phyloP scores from a whole-genome alignment of 2,888 invertebrate genomes.

The Heliothis peltigera region DNA sequence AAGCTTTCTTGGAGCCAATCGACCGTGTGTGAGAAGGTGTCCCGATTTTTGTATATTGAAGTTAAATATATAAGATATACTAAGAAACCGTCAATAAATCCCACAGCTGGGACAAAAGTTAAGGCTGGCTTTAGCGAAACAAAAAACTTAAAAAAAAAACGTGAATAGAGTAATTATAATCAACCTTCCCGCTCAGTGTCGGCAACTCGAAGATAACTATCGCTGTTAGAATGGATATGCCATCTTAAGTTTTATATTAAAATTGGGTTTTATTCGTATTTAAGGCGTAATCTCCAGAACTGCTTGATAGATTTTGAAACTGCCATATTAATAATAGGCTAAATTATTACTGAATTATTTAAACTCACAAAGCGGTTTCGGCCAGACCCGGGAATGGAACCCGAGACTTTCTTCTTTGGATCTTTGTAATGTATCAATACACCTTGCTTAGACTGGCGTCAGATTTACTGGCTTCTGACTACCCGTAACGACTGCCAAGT shows the following conservation, averaged over 20 bases:
- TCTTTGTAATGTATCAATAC: too few relatives aligned
- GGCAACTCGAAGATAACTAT: not conserved
- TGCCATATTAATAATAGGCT: not conserved
- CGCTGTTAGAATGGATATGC: constrained; percentile 5
- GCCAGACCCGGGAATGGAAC: too few relatives aligned
- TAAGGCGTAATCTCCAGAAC: not conserved
- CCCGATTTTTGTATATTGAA: too few relatives aligned
- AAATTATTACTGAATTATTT: not conserved
- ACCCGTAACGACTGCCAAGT: too few relatives aligned
- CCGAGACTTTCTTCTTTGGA: too few relatives aligned
- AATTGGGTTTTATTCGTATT: not conserved
- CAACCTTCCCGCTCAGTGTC: constrained; percentile 30
- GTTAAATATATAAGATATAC: too few relatives aligned
- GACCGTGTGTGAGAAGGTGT: too few relatives aligned
- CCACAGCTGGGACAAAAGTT: not conserved
- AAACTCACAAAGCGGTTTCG: not conserved
- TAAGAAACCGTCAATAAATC: not conserved
- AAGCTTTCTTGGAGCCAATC: too few relatives aligned
- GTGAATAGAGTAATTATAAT: constrained; percentile 46
- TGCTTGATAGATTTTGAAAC: not conserved
- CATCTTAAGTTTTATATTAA: not conserved
- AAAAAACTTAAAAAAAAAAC: constrained; percentile 19
- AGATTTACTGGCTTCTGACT: too few relatives aligned
- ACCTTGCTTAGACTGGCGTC: too few relatives aligned
- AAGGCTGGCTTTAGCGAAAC: not conserved